A percentile compares a stretch with the other conserved stretches of the same genome.
phyloP scores from a whole-genome alignment of 2,888 invertebrate genomes.

The Harpalus rubripes region DNA sequence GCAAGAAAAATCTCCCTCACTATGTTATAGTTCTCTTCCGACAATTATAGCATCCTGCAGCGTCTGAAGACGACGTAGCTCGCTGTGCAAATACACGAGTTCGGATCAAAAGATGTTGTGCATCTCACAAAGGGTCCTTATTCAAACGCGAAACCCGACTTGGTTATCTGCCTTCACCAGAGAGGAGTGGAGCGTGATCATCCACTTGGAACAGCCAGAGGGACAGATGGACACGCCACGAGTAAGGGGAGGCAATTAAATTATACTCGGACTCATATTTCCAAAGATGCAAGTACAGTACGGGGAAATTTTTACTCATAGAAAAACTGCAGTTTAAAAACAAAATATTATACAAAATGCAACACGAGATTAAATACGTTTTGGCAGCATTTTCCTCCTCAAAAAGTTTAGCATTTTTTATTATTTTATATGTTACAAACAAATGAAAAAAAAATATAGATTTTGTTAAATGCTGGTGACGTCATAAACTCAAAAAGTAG shows the following conservation, averaged over 20 bases:
- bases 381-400: too few species aligned
- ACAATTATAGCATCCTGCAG: not conserved
- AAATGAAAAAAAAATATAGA: too few species aligned
- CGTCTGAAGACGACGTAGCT: not conserved
- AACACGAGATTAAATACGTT: too few species aligned
- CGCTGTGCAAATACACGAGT: constrained; percentile 74
- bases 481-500: too few species aligned
- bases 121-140: constrained; percentile 74
- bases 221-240: constrained; percentile 27
- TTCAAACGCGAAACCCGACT: constrained; percentile 76
- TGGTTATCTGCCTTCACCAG: constrained; percentile 73
- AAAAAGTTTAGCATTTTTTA: too few species aligned
- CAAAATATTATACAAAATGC: too few species aligned
- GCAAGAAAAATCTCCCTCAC: not conserved
- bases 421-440: too few species aligned
- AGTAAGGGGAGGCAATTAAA: constrained; percentile 44
- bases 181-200: constrained; percentile 52
- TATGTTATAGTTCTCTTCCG: not conserved
- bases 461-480: too few species aligned
- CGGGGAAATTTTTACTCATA: not conserved
- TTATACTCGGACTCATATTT: constrained; percentile 4
- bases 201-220: constrained; percentile 49
- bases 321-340: too few species aligned
- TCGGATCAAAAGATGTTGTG: constrained; percentile 76
- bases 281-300: not conserved